phyloP scores from a whole-genome alignment of 2,888 invertebrate species.

The Agrenia bidenticulata region DNA sequence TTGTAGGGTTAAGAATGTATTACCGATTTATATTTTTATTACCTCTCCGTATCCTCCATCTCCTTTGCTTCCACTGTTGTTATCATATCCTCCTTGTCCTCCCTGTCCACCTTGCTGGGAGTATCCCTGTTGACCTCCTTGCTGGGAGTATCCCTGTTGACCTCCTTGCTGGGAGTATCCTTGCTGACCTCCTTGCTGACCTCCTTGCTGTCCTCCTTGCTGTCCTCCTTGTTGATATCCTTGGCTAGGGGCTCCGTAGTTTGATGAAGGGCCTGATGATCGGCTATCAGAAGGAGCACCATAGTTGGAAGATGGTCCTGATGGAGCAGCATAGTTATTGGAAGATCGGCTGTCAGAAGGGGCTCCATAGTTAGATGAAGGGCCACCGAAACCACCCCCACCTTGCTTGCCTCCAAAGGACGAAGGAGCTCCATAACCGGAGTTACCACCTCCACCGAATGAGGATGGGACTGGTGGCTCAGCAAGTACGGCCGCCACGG shows the following conservation, averaged over 20 bases:
- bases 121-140: slow-evolving; percentile 19
- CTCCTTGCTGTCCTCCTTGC: background rate
- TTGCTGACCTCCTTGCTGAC: slow-evolving; percentile 14
- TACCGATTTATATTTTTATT: background rate
- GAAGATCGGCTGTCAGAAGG: slow-evolving; percentile 14
- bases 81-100: slow-evolving; percentile 24
- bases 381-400: slow-evolving; percentile 16
- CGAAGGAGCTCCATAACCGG: slow-evolving; percentile 29
- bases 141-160: slow-evolving; percentile 29
- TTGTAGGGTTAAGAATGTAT: background rate
- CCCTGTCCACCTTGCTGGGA: slow-evolving; percentile 17
- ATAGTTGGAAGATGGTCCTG: slow-evolving; percentile 26
- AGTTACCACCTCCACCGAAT: slow-evolving; percentile 3
- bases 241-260: slow-evolving; percentile 15
- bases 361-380: slow-evolving; percentile 25
- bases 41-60: slow-evolving; percentile 15
- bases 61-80: background rate
- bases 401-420: slow-evolving; percentile 17
- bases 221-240: slow-evolving; percentile 3
- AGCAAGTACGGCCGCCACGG: slow-evolving; percentile 38
- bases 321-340: slow-evolving; percentile 27
- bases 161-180: slow-evolving; percentile 22
- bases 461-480: slow-evolving; percentile 46
- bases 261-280: slow-evolving; percentile 5
- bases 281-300: slow-evolving; percentile 19